phyloP scores from a whole-genome alignment of 2,797 vertebrate genomes.

The Erpetoichthys calabaricus region DNA sequence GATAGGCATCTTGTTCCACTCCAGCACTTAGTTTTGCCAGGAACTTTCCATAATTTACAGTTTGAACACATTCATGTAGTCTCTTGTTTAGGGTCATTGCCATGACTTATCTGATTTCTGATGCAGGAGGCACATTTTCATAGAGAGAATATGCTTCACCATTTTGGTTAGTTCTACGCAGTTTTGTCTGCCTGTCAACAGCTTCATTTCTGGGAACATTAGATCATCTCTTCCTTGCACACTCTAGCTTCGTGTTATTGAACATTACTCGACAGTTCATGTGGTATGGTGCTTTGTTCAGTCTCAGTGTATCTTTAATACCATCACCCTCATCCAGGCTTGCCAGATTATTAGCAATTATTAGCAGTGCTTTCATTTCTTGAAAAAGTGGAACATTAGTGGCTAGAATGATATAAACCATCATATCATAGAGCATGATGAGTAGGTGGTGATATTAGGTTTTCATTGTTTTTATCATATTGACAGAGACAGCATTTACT shows the following conservation, averaged over 20 bases:
- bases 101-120: slow-evolving; percentile 9
- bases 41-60: slow-evolving; percentile 10
- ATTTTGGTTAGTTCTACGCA: background rate
- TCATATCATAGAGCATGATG: no score
- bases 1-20: slow-evolving; percentile 1
- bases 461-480: no score
- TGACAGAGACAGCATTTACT: no score
- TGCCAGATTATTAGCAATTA: slow-evolving; percentile 6
- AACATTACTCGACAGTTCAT: slow-evolving; percentile 4
- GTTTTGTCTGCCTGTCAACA: slow-evolving; percentile 1
- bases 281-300: slow-evolving; percentile 2
- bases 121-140: slow-evolving; percentile 5
- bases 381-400: slow-evolving; percentile 10
- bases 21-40: slow-evolving; percentile 4
- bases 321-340: slow-evolving; percentile 3
- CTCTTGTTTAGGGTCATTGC: slow-evolving; percentile 9
- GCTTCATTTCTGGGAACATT: background rate
- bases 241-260: slow-evolving; percentile 4
- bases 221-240: slow-evolving; percentile 1
- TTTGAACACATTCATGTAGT: slow-evolving; percentile 7
- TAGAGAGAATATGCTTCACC: slow-evolving; percentile 3
- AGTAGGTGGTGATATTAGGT: no score
- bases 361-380: slow-evolving; percentile 6
- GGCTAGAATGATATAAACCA: slow-evolving; percentile 9
- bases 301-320: slow-evolving; percentile 4